Evolutionary conservation across 37 sponge, comb jelly and placozoan genomes (phyloP).

Genomic region (Oopsacas minuta): DNA sequence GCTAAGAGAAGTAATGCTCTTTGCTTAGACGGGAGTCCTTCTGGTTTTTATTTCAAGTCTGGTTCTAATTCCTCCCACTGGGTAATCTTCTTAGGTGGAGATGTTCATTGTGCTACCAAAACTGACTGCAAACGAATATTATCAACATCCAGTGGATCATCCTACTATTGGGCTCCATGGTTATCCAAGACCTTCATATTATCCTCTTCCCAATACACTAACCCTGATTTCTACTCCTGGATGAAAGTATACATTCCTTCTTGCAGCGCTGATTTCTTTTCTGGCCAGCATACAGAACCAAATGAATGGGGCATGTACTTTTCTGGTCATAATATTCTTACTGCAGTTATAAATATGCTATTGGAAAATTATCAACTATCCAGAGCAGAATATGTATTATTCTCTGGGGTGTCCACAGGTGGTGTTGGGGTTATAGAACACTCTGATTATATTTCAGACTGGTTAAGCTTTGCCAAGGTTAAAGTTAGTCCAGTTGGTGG

Average conservation of each 20-base stretch:
- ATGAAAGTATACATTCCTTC: conserved; percentile 2
- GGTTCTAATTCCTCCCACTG: not conserved
- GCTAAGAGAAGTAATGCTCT: not conserved
- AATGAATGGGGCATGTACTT: conserved; percentile 8
- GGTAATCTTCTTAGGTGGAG: not conserved
- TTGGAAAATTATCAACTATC: not conserved
- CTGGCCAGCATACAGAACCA: not conserved
- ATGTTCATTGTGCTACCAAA: not conserved
- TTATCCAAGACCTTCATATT: not conserved
- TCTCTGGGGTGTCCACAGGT: conserved; percentile 24
- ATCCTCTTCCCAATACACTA: not conserved
- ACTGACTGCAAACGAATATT: not conserved
- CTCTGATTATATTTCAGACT: conserved; percentile 21
- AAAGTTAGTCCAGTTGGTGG: conserved; percentile 24
- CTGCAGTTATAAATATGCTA: not conserved
- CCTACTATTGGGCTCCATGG: not conserved
- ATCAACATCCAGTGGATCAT: not conserved
- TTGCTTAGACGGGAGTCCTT: not conserved
- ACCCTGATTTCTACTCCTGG: conserved; percentile 2
- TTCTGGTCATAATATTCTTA: not conserved
- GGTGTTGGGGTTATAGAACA: conserved; percentile 25
- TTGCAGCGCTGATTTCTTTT: conserved; percentile 8
- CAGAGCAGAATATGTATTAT: conserved; percentile 19
- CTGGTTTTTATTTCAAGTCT: conserved; percentile 7
- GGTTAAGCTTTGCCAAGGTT: not conserved